These are phyloP conservation scores for Ondatra zibethicus DNA, from an alignment of 2,113 vertebrate species.

Conservation along the genomic window DNA sequence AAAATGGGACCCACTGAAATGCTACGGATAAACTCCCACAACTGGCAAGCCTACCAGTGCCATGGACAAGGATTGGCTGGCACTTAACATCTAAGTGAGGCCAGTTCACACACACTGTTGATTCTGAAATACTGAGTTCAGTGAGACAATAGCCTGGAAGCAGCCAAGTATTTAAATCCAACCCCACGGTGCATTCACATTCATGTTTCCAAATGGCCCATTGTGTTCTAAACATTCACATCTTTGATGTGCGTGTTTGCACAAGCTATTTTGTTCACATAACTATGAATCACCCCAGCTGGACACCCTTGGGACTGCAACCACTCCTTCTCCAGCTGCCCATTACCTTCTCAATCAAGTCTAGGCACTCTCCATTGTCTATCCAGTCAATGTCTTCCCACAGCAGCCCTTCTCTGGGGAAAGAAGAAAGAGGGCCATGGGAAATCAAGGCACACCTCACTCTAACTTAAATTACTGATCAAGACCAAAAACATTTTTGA, in stretches of 20 bases:
- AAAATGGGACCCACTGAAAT: background rate
- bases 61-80: background rate
- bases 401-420: slow-evolving; percentile 93
- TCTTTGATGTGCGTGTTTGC: slow-evolving; percentile 68
- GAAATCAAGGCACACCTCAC: background rate
- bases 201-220: slow-evolving; percentile 58
- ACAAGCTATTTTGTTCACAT: slow-evolving; percentile 67
- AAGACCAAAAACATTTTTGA: background rate
- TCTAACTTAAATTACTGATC: background rate
- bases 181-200: background rate
- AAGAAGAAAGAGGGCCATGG: background rate
- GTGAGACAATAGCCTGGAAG: slow-evolving; percentile 57
- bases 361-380: slow-evolving; percentile 98
- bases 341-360: slow-evolving; percentile 97
- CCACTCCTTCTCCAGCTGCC: background rate
- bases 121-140: background rate
- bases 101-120: background rate
- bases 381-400: slow-evolving; percentile 98
- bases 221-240: slow-evolving; percentile 66
- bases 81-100: background rate
- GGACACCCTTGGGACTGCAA: slow-evolving; percentile 52
- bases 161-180: slow-evolving; percentile 69
- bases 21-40: background rate
- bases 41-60: rapidly evolving
- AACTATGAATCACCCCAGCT: slow-evolving; percentile 66